phyloP scores from a whole-genome alignment of 2,113 vertebrate species.

The Notothenia coriiceps region DNA sequence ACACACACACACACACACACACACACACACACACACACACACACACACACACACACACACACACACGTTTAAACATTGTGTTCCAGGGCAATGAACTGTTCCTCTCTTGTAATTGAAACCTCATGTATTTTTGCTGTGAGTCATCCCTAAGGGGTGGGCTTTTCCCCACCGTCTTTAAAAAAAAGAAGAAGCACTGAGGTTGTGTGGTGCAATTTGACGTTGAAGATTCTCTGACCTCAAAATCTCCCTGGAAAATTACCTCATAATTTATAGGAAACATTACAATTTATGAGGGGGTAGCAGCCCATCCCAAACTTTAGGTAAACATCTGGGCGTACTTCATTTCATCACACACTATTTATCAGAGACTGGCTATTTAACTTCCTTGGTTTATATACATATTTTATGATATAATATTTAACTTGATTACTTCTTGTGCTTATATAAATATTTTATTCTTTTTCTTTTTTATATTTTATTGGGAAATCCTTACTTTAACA shows the following conservation, averaged over 20 bases:
- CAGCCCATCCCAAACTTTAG: neutral
- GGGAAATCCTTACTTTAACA: too few species aligned
- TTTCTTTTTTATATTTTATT: too few species aligned
- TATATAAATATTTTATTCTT: too few species aligned
- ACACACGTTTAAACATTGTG: constrained; percentile 61
- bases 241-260: neutral
- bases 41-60: neutral
- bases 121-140: constrained; percentile 52
- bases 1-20: constrained; percentile 6
- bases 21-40: constrained; percentile 46
- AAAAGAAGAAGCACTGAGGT: neutral
- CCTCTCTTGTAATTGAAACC: constrained; percentile 34
- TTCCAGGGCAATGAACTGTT: constrained; percentile 71
- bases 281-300: neutral
- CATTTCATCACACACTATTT: neutral
- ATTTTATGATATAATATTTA: too few species aligned
- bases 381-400: too few species aligned
- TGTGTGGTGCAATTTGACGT: neutral
- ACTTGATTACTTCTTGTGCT: too few species aligned
- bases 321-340: neutral
- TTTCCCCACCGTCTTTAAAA: constrained; percentile 11
- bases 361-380: too few species aligned
- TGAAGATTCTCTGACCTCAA: constrained; percentile 5
- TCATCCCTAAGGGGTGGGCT: constrained; percentile 23
- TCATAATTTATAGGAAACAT: neutral